Evolutionary conservation across 1,140 invertebrate species (phyloP), one percentile per base, ranked within the genome.

Genomic region (Sycophila sp.): DNA sequence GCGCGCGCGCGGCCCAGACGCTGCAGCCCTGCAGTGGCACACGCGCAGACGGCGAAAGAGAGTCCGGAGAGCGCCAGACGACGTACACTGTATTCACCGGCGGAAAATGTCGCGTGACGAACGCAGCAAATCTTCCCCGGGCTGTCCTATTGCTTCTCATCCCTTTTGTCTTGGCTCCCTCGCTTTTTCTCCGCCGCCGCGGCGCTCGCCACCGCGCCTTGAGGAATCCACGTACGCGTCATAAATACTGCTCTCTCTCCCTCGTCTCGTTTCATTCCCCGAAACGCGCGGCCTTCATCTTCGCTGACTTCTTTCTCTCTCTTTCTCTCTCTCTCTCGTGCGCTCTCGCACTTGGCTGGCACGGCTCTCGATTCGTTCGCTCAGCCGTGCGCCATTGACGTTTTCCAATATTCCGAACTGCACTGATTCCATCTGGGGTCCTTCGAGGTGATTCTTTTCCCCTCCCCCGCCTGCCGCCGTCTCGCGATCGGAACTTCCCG

Each of bases 321-420:
- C 42, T 63, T 36, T 49, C 30, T 34, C 30, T 8, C 42, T 59
- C 56, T 17, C 24, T 38, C 19, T 58, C 1, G 4, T 3, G 15
- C 13, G 34, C 32, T 58, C 42, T 42, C 38, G 55, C 69, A 51
- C 40, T 58, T n/a, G n/a, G n/a, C n/a, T n/a, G n/a, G n/a, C n/a
- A n/a, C n/a, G n/a, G n/a, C 15, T 58, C 17, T 10, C n/a, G 4
- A 38, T 51, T 51, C 56, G 55, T 26, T 74, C 26, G 51, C 74
- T 64, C 75, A 67, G 58, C 66, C 72, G 2, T 42, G 65, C 74
- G 45, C 69, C 67, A 77, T 76, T 76, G 78, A 83, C 79, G 71
- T 82, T 83, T 83, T 84, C 80, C 83, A 82, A 85, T 85, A 85
- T 84, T 82, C 79, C 78, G 70, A 82, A 83, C 81, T 83, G 78